A percentile compares a stretch with the other conserved stretches of the same genome.
Evolutionary conservation across 2,797 vertebrate species (phyloP).

Genomic region (Semaprochilodus insignis): DNA sequence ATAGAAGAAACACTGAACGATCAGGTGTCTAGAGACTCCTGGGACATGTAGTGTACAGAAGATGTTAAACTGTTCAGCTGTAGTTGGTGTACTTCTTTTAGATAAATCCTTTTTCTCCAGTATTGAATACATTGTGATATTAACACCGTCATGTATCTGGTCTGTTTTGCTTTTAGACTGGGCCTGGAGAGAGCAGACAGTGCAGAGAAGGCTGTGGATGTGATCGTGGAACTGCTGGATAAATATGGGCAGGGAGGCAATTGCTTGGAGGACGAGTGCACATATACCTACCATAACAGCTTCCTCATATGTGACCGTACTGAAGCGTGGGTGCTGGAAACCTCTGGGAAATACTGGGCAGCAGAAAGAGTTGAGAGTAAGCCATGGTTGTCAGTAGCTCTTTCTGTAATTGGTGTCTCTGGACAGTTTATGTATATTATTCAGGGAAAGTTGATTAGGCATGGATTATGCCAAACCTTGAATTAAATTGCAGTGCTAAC

Average conservation of each 20-base stretch:
- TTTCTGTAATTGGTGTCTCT: background rate
- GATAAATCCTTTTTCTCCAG: background rate
- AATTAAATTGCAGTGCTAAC: too few relatives aligned
- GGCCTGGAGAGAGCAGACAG: constrained; percentile 93
- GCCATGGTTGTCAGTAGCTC: background rate
- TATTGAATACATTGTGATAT: background rate
- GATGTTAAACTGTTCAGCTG: background rate
- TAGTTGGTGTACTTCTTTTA: background rate
- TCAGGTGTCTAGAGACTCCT: background rate
- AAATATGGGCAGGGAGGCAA: constrained; percentile 93
- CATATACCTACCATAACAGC: constrained; percentile 96
- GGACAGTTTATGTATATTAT: background rate
- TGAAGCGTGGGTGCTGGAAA: constrained; percentile 96
- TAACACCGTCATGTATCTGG: background rate
- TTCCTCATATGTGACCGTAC: constrained; percentile 93
- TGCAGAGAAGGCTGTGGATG: constrained; percentile 87
- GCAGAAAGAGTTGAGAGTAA: constrained; percentile 93
- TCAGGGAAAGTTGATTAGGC: too few relatives aligned
- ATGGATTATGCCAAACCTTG: too few relatives aligned
- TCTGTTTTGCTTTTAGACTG: constrained; percentile 78
- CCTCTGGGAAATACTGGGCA: constrained; percentile 92
- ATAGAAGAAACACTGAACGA: too few relatives aligned
- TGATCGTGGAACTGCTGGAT: constrained; percentile 89
- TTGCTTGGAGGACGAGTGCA: constrained; percentile 87
- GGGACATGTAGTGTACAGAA: background rate